Conservation (phyloP, 2,113 vertebrate genomes). For the Crotophaga sulcirostris region DNA sequence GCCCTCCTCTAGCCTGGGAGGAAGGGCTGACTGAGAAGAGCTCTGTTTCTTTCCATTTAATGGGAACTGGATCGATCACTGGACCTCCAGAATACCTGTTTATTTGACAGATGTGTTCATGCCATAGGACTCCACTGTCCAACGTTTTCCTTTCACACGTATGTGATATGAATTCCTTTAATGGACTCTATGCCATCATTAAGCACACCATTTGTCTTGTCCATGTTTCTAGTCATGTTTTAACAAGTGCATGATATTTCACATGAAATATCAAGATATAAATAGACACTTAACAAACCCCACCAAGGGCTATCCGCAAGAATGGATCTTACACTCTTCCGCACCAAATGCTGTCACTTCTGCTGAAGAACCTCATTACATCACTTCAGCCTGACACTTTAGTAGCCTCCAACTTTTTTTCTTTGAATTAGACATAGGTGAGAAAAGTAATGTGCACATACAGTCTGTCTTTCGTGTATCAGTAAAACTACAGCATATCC, state of each 20-base stretch:
- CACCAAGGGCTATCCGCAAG: neutral
- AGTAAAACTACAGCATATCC: neutral
- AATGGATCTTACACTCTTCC: neutral
- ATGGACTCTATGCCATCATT: neutral
- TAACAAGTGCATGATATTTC: neutral
- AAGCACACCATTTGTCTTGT: neutral
- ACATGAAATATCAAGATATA: neutral
- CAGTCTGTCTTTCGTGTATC: neutral
- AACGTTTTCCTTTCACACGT: neutral
- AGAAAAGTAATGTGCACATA: neutral
- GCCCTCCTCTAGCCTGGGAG: neutral
- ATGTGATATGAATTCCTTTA: neutral
- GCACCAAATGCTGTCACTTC: neutral
- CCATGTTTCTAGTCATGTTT: neutral
- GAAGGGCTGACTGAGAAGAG: neutral
- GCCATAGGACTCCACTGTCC: neutral
- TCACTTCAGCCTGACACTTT: neutral
- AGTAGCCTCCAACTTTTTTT: neutral
- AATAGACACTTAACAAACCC: neutral
- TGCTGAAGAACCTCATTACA: neutral
- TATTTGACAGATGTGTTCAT: neutral
- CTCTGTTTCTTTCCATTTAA: neutral
- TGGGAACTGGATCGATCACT: neutral
- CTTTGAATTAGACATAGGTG: conserved; percentile 7
- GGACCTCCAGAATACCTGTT: neutral